These are phyloP conservation scores for Oncorhynchus mykiss DNA, from an alignment of 2,113 vertebrate genomes.

Conservation along the genomic window DNA sequence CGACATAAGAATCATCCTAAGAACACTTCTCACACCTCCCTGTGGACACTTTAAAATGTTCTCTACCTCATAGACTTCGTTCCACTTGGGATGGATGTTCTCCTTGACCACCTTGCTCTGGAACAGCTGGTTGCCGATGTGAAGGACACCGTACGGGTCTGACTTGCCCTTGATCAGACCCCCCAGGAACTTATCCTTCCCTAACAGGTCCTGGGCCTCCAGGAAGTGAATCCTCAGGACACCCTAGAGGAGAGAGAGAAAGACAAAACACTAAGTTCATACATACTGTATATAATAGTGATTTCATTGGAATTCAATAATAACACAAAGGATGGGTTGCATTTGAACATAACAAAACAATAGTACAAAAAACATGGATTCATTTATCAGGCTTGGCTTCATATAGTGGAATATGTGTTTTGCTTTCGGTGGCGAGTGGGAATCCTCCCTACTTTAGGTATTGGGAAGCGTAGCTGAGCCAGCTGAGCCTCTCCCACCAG, in stretches of 20 bases:
- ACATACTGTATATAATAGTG: too few relatives aligned
- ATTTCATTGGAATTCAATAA: too few relatives aligned
- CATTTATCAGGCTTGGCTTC: neutral
- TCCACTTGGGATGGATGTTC: slow-evolving; percentile 90
- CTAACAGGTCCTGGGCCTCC: slow-evolving; percentile 89
- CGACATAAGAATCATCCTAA: too few relatives aligned
- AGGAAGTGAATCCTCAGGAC: slow-evolving; percentile 91
- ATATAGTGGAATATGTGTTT: neutral
- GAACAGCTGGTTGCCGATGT: slow-evolving; percentile 84
- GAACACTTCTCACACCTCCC: too few relatives aligned
- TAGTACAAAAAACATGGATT: too few relatives aligned
- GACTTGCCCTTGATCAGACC: slow-evolving; percentile 95
- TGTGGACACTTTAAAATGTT: too few relatives aligned
- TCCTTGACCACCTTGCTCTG: slow-evolving; percentile 92
- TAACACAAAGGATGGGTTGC: too few relatives aligned
- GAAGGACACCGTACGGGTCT: slow-evolving; percentile 90
- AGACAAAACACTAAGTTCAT: too few relatives aligned
- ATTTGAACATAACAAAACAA: neutral
- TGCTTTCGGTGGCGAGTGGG: neutral
- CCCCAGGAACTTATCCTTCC: slow-evolving; percentile 89
- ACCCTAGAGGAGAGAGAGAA: slow-evolving; percentile 67
- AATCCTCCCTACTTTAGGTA: slow-evolving; percentile 83
- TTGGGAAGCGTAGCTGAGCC: slow-evolving; percentile 84
- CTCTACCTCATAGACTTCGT: slow-evolving; percentile 92
- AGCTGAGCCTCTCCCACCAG: slow-evolving; percentile 87